A percentile compares a stretch with the other conserved stretches of the same genome.
phyloP scores from a whole-genome alignment of 2,888 invertebrate genomes.

The Arctia plantaginis region DNA sequence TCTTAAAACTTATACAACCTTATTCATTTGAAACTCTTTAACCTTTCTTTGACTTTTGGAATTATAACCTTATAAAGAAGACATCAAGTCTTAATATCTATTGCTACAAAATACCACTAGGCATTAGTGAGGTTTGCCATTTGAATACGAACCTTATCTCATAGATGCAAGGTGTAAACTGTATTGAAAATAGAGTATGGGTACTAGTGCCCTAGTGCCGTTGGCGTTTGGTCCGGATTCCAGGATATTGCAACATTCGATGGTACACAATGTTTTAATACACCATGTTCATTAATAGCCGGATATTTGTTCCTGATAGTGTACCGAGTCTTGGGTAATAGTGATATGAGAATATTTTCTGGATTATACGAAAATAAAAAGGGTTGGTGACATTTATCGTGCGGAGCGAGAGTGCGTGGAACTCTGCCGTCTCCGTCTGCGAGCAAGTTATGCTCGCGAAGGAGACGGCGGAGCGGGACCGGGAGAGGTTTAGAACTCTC shows the following conservation, averaged over 20 bases:
- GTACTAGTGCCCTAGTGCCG: conserved; percentile 48
- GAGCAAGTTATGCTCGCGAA: too few species aligned
- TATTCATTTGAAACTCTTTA: conserved; percentile 44
- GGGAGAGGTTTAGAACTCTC: too few species aligned
- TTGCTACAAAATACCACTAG: not conserved
- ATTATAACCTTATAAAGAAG: not conserved
- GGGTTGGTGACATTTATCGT: not conserved
- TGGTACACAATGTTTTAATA: conserved; percentile 48
- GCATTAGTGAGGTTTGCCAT: not conserved
- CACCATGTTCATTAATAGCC: conserved; percentile 52
- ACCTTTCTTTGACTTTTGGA: conserved; percentile 31
- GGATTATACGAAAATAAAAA: not conserved
- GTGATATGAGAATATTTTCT: not conserved
- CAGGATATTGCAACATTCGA: conserved; percentile 58
- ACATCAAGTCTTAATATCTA: not conserved
- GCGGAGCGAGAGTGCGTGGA: too few species aligned
- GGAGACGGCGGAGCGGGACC: too few species aligned
- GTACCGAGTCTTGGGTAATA: conserved; percentile 15
- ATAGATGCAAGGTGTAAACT: conserved; percentile 20
- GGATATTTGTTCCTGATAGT: conserved; percentile 55
- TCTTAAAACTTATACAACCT: conserved; percentile 34
- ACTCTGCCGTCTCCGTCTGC: too few species aligned
- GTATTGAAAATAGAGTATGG: conserved; percentile 6
- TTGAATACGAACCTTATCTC: not conserved
- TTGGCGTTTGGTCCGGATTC: conserved; percentile 35